Percentiles rank a stretch among this genome's conserved stretches.
phyloP scores from a whole-genome alignment of 2,113 vertebrate genomes.

The Pandion haliaetus region DNA sequence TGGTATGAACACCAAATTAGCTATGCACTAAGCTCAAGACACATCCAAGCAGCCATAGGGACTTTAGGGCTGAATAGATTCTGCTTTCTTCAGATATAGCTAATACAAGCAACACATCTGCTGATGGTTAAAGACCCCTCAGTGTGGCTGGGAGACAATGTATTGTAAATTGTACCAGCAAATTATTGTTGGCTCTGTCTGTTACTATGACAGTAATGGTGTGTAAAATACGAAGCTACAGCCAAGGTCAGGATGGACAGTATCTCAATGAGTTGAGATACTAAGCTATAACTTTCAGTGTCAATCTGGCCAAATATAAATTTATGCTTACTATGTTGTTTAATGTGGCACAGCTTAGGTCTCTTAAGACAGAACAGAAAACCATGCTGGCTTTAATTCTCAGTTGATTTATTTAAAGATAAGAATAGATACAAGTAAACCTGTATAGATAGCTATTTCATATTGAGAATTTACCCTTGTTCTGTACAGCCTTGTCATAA shows the following conservation, averaged over 20 bases:
- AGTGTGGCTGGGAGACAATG: slow-evolving; percentile 66
- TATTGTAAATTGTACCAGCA: slow-evolving; percentile 68
- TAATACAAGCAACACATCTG: slow-evolving; percentile 71
- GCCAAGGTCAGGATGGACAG: slow-evolving; percentile 50
- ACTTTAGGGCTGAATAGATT: slow-evolving; percentile 48
- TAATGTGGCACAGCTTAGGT: background rate
- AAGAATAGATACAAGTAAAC: background rate
- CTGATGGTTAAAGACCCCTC: slow-evolving; percentile 72
- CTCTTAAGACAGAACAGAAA: slow-evolving; percentile 23
- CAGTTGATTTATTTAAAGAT: slow-evolving; percentile 22
- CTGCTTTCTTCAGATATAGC: slow-evolving; percentile 66
- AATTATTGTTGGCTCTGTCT: slow-evolving; percentile 64
- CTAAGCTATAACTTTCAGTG: background rate
- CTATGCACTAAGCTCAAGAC: slow-evolving; percentile 5
- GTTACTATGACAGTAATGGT: slow-evolving; percentile 54
- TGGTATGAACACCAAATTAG: slow-evolving; percentile 24
- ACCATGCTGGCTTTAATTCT: background rate
- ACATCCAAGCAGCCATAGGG: slow-evolving; percentile 43
- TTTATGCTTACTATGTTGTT: slow-evolving; percentile 2
- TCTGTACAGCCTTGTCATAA: slow-evolving; percentile 3
- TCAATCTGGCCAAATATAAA: background rate
- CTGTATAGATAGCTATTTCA: background rate
- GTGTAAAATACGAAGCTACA: slow-evolving; percentile 47
- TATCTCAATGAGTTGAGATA: slow-evolving; percentile 1
- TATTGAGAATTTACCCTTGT: background rate